Percentiles rank a stretch among this genome's conserved stretches.
Evolutionary conservation across 2,888 invertebrate genomes (phyloP).

Genomic region (Eledona agricola): DNA sequence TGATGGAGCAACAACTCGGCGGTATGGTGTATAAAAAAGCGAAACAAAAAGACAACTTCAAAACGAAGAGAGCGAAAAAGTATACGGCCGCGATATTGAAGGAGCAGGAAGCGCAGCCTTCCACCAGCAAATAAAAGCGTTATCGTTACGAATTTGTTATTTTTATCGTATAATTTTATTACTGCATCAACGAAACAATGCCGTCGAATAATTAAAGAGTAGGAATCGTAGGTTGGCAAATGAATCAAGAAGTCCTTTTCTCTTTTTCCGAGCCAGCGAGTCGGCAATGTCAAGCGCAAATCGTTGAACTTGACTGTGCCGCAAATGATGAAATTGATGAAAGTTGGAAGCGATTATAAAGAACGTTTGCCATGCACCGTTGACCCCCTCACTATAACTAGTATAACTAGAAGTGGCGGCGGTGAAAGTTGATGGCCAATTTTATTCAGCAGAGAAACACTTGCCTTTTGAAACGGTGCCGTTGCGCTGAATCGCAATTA

Average conservation of each 20-base stretch:
- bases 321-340: slow-evolving; percentile 33
- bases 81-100: slow-evolving; percentile 12
- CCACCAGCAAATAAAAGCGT: background rate
- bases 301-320: slow-evolving; percentile 34
- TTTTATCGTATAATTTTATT: no score
- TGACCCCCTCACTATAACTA: slow-evolving; percentile 27
- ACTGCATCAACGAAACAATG: background rate
- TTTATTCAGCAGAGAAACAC: slow-evolving; percentile 22
- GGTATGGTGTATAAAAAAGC: background rate
- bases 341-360: slow-evolving; percentile 29
- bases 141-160: no score
- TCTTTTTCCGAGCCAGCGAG: slow-evolving; percentile 31
- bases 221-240: slow-evolving; percentile 8
- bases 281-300: slow-evolving; percentile 35
- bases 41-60: slow-evolving; percentile 6
- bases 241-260: slow-evolving; percentile 13
- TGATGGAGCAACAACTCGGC: slow-evolving; percentile 38
- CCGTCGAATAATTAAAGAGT: background rate
- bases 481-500: no score
- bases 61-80: slow-evolving; percentile 5
- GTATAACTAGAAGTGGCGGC: slow-evolving; percentile 18
- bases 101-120: slow-evolving; percentile 6
- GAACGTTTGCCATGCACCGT: slow-evolving; percentile 29
- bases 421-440: slow-evolving; percentile 30
- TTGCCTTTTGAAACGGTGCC: slow-evolving; percentile 19